These are phyloP conservation scores for Nothoprocta perdicaria DNA, from an alignment of 2,113 vertebrate species.

Conservation along the genomic window DNA sequence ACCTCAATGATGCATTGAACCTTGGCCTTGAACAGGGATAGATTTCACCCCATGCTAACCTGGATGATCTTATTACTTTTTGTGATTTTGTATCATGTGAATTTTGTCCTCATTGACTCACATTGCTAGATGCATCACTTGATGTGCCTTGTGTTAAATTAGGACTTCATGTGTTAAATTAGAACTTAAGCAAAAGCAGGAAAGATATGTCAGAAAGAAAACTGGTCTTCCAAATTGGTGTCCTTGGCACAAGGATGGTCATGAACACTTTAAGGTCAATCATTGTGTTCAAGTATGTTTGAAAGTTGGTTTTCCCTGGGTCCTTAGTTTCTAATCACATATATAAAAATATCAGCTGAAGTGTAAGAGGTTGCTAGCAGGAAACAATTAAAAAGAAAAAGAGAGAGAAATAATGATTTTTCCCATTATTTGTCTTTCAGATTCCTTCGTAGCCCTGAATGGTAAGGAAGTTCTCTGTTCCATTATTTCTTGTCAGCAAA, in stretches of 20 bases:
- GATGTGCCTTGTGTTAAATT: neutral
- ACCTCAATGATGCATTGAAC: neutral
- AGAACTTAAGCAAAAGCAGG: neutral
- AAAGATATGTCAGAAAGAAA: neutral
- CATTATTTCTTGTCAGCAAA: constrained; percentile 61
- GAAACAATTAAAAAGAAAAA: neutral
- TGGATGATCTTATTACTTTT: neutral
- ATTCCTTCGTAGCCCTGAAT: constrained; percentile 96
- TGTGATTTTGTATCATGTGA: neutral
- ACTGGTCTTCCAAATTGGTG: neutral
- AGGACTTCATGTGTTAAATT: neutral
- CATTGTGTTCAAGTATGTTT: neutral
- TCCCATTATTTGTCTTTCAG: constrained; percentile 83
- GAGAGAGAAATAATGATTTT: constrained; percentile 70
- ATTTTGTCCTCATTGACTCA: neutral
- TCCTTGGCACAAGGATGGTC: neutral
- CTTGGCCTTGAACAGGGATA: constrained; percentile 9
- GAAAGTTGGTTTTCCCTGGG: neutral
- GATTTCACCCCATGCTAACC: neutral
- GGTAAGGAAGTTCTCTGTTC: constrained; percentile 85
- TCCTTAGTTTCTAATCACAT: neutral
- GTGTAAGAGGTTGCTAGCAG: constrained; percentile 3
- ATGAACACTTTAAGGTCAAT: neutral
- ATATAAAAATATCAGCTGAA: constrained; percentile 13
- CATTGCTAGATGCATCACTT: neutral